These are phyloP conservation scores for Lasioglossum marginatum DNA, from an alignment of 2,888 invertebrate species.

Conservation along the genomic window DNA sequence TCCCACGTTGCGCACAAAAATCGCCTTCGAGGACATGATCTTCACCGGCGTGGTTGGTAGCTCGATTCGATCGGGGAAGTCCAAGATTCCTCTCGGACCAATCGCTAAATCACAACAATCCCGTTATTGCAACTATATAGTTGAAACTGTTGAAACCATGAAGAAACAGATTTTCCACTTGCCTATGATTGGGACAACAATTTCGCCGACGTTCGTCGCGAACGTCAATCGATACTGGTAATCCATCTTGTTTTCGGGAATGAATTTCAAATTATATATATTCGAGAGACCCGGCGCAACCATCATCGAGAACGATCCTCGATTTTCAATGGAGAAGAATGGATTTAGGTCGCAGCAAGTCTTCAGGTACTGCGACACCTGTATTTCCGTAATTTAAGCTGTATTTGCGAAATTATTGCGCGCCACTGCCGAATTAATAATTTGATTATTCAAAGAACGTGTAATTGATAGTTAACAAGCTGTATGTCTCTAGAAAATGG, in stretches of 20 bases:
- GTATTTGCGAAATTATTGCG: no score
- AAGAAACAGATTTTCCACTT: conserved; percentile 54
- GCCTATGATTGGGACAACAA: conserved; percentile 88
- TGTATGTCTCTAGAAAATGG: no score
- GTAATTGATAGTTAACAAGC: no score
- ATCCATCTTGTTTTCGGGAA: conserved; percentile 86
- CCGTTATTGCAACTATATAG: no score
- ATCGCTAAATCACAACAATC: conserved; percentile 82
- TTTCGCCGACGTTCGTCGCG: conserved; percentile 85
- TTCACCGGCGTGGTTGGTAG: conserved; percentile 86
- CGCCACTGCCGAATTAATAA: background rate
- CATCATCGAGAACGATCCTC: conserved; percentile 85
- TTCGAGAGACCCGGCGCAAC: conserved; percentile 90
- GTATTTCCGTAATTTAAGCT: background rate
- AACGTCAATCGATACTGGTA: conserved; percentile 86
- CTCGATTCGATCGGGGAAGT: conserved; percentile 87
- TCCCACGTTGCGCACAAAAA: conserved; percentile 87
- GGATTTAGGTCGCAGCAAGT: conserved; percentile 85
- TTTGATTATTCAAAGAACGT: no score
- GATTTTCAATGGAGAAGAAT: conserved; percentile 85
- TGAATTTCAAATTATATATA: conserved; percentile 87
- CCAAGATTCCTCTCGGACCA: conserved; percentile 86
- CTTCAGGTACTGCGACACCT: conserved; percentile 86
- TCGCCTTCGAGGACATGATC: conserved; percentile 84
- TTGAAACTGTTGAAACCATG: background rate